A percentile compares a stretch with the other conserved stretches of the same genome.
These are phyloP conservation scores for Emydocephalus ijimae DNA, from an alignment of 2,113 vertebrate genomes.

Conservation along the genomic window DNA sequence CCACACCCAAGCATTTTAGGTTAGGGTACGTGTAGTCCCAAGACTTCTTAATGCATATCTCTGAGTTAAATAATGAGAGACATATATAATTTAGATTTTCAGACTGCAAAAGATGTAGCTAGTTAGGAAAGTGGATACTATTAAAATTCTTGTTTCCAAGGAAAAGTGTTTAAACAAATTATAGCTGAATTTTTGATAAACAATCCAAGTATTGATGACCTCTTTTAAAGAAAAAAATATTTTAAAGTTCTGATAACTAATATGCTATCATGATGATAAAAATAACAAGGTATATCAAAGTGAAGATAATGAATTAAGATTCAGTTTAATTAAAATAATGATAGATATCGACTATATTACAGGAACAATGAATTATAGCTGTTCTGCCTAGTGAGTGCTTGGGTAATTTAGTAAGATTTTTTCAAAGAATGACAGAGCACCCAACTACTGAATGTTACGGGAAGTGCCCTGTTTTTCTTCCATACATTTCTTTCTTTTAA, in stretches of 20 bases:
- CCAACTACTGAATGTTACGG: conserved; percentile 47
- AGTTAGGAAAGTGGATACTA: not conserved
- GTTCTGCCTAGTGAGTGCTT: conserved; percentile 54
- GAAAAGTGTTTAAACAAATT: conserved; percentile 24
- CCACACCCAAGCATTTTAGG: not conserved
- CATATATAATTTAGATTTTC: not conserved
- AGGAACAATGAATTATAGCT: conserved; percentile 61
- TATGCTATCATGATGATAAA: conserved; percentile 36
- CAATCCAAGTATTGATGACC: conserved; percentile 25
- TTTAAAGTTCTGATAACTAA: conserved; percentile 42
- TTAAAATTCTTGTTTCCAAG: not conserved
- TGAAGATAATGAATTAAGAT: conserved; percentile 65
- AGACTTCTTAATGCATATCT: not conserved
- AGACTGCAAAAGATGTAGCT: not conserved
- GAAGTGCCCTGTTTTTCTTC: conserved; percentile 58
- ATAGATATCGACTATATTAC: conserved; percentile 62
- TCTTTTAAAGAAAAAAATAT: conserved; percentile 36
- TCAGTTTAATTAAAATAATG: conserved; percentile 65
- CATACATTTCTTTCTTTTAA: conserved; percentile 57
- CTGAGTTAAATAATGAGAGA: not conserved
- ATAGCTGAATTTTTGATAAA: conserved; percentile 32
- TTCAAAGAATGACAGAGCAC: conserved; percentile 51
- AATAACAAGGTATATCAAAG: conserved; percentile 51
- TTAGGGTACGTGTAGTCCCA: not conserved
- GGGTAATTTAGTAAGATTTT: conserved; percentile 61